Conservation (phyloP, 2,113 vertebrate genomes). For the Paracanthobrama guichenoti region DNA sequence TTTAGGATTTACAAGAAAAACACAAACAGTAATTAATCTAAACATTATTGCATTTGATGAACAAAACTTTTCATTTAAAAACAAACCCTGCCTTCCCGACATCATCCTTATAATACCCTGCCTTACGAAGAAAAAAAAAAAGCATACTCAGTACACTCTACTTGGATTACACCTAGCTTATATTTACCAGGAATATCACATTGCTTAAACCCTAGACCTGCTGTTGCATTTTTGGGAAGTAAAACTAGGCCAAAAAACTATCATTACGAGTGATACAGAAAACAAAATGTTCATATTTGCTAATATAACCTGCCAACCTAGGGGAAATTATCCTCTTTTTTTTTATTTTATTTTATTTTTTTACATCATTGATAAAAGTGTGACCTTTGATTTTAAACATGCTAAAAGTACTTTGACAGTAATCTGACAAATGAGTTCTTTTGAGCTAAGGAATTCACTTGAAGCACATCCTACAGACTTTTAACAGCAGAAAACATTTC, state of each 20-base stretch:
- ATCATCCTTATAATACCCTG: slow-evolving; percentile 51
- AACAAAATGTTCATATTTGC: slow-evolving; percentile 37
- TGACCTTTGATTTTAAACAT: slow-evolving; percentile 40
- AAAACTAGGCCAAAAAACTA: slow-evolving; percentile 19
- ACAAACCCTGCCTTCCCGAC: slow-evolving; percentile 68
- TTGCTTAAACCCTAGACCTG: slow-evolving; percentile 44
- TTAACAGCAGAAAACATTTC: slow-evolving; percentile 65
- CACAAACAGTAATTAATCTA: slow-evolving; percentile 62
- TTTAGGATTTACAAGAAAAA: slow-evolving; percentile 57
- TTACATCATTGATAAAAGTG: slow-evolving; percentile 52
- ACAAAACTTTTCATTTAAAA: slow-evolving; percentile 53
- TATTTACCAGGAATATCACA: slow-evolving; percentile 40
- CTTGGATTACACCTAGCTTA: slow-evolving; percentile 45
- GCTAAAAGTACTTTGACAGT: slow-evolving; percentile 33
- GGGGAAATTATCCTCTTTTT: neutral
- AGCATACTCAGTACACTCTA: slow-evolving; percentile 41
- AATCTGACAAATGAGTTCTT: slow-evolving; percentile 38
- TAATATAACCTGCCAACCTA: slow-evolving; percentile 43
- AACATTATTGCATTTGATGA: slow-evolving; percentile 72
- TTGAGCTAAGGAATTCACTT: slow-evolving; percentile 52
- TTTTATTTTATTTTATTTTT: no score
- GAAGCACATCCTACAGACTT: slow-evolving; percentile 66
- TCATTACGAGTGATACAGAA: neutral
- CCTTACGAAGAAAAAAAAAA: slow-evolving; percentile 59
- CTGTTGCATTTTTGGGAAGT: slow-evolving; percentile 30